Percentiles rank a stretch among this genome's conserved stretches.
Evolutionary conservation across 2,888 invertebrate species (phyloP).

Genomic region (Philhelius pedissequus): DNA sequence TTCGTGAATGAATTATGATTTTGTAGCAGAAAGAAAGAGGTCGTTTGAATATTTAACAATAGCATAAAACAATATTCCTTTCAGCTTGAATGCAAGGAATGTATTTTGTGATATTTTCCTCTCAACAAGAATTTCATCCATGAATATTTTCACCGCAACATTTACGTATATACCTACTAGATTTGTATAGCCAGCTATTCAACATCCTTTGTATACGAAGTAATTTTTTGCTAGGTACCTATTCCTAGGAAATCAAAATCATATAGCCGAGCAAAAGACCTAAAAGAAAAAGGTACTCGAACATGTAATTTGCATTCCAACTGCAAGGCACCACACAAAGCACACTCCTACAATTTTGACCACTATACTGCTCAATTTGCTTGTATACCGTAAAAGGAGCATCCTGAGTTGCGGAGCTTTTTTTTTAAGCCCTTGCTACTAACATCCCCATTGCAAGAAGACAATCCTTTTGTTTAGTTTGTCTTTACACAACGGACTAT

Average conservation of each 20-base stretch:
- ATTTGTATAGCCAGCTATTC: too few relatives aligned
- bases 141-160: slow-evolving; percentile 22
- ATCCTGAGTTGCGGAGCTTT: background rate
- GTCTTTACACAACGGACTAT: slow-evolving; percentile 4
- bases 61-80: slow-evolving; percentile 11
- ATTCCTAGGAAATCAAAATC: background rate
- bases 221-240: background rate
- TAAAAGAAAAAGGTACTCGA: slow-evolving; percentile 44
- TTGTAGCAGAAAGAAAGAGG: background rate
- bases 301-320: slow-evolving; percentile 62
- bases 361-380: slow-evolving; percentile 34
- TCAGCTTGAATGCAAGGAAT: slow-evolving; percentile 3
- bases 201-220: background rate
- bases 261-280: slow-evolving; percentile 8
- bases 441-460: slow-evolving; percentile 42
- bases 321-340: slow-evolving; percentile 9
- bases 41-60: slow-evolving; percentile 3
- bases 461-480: slow-evolving; percentile 47
- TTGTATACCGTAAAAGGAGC: slow-evolving; percentile 27
- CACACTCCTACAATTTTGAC: slow-evolving; percentile 16
- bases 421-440: slow-evolving; percentile 10
- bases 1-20: background rate
- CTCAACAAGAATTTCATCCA: background rate
- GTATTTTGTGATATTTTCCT: background rate
- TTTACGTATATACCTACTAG: background rate